phyloP scores from a whole-genome alignment of 2,797 vertebrate genomes.

The Crenichthys baileyi region DNA sequence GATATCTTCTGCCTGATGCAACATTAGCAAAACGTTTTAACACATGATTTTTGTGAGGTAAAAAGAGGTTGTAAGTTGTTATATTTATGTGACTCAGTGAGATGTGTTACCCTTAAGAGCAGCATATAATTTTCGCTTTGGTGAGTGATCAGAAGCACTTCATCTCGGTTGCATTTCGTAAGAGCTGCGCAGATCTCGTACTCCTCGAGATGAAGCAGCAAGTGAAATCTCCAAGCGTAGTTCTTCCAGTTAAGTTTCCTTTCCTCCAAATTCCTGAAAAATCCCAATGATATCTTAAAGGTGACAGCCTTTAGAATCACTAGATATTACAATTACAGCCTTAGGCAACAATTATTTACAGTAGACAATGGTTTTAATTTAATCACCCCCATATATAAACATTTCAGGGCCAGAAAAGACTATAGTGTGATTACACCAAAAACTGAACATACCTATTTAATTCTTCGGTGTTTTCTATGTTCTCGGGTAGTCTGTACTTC shows the following conservation, averaged over 20 bases:
- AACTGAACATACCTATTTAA: neutral
- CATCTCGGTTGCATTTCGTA: slow-evolving; percentile 76
- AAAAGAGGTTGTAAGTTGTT: neutral
- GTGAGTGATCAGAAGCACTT: slow-evolving; percentile 69
- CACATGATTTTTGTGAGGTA: neutral
- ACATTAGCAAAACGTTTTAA: neutral
- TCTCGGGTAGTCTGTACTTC: neutral
- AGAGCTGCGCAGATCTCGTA: slow-evolving; percentile 82
- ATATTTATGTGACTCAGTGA: neutral
- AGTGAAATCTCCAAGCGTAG: slow-evolving; percentile 6
- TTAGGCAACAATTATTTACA: neutral
- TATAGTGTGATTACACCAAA: neutral
- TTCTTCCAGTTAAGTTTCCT: neutral
- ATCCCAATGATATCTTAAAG: neutral
- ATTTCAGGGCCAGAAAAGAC: neutral
- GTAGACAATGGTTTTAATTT: neutral
- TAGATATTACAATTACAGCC: neutral
- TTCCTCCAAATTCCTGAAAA: neutral
- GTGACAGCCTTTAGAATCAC: neutral
- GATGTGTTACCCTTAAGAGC: slow-evolving; percentile 71
- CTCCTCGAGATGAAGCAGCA: slow-evolving; percentile 75
- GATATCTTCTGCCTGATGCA: neutral
- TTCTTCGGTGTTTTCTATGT: neutral
- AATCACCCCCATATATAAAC: neutral
- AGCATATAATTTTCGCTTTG: slow-evolving; percentile 56